Evolutionary conservation across 2,113 vertebrate genomes (phyloP).

Genomic region (Fulica atra): DNA sequence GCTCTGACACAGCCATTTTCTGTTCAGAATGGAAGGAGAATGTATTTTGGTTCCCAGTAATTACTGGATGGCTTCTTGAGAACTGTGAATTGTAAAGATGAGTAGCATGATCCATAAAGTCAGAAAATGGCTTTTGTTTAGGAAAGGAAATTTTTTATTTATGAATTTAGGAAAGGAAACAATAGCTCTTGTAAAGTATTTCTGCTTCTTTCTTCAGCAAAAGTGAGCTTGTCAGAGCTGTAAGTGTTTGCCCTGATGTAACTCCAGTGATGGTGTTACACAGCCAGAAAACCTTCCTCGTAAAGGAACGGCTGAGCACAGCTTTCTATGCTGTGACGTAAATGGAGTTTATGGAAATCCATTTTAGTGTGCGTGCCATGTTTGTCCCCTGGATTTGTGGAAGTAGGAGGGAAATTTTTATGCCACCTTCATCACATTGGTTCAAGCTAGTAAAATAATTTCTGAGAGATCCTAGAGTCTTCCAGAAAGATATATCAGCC

Average conservation of each 20-base stretch:
- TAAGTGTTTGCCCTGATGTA: not conserved
- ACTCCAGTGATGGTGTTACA: not conserved
- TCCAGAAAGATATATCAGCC: not conserved
- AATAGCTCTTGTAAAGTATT: not conserved
- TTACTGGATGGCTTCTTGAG: not conserved
- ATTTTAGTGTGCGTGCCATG: not conserved
- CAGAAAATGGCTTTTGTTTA: not conserved
- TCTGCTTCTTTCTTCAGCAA: not conserved
- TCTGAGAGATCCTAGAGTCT: not conserved
- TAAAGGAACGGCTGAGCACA: not conserved
- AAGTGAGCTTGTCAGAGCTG: not conserved
- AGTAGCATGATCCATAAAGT: not conserved
- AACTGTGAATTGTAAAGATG: not conserved
- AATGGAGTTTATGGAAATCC: not conserved
- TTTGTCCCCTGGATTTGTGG: not conserved
- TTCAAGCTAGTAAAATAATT: not conserved
- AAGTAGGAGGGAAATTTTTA: not conserved
- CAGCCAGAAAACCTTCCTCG: not conserved
- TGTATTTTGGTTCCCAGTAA: not conserved
- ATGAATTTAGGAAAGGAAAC: not conserved
- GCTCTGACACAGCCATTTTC: not conserved
- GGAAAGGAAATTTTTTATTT: not conserved
- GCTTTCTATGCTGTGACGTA: not conserved
- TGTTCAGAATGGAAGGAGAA: not conserved
- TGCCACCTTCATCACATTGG: not conserved